Percentiles rank a stretch among this genome's conserved stretches.
phyloP scores from a whole-genome alignment of 2,113 vertebrate species.

The Nanorana parkeri region DNA sequence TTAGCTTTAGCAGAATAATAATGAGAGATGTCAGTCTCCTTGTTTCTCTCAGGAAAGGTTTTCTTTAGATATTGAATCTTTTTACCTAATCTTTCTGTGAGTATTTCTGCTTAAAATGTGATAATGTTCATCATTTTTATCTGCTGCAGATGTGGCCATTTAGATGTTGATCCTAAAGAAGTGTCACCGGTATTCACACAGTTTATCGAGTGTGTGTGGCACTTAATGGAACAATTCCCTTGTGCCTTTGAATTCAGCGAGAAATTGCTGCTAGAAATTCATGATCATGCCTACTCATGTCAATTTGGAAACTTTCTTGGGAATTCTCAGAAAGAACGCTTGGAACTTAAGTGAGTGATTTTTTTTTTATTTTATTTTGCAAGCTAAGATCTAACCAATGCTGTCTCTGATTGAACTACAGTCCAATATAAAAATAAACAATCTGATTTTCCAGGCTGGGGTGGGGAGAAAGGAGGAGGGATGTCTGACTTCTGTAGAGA shows the following conservation, averaged over 20 bases:
- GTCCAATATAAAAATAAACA: no score
- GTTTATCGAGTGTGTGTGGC: conserved; percentile 83
- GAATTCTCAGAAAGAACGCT: conserved; percentile 79
- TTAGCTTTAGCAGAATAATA: no score
- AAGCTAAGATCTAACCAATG: no score
- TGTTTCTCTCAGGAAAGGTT: no score
- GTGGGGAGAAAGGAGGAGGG: no score
- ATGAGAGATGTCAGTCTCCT: no score
- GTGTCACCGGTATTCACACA: conserved; percentile 85
- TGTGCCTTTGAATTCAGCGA: conserved; percentile 81
- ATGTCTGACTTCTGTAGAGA: no score
- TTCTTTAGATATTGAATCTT: no score
- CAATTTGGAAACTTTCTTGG: conserved; percentile 87
- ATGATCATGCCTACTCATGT: conserved; percentile 80
- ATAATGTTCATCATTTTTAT: not conserved
- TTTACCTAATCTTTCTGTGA: no score
- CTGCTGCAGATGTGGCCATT: conserved; percentile 76
- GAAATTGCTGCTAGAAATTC: conserved; percentile 76
- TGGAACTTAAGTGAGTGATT: conserved; percentile 75
- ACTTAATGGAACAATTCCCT: conserved; percentile 82
- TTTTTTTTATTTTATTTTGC: not conserved
- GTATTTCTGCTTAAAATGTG: no score
- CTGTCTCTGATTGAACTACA: no score
- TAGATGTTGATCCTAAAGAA: conserved; percentile 79
- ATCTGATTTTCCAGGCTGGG: no score